Evolutionary conservation across 2,113 vertebrate species (phyloP).

Genomic region (Henicopernis longicauda): DNA sequence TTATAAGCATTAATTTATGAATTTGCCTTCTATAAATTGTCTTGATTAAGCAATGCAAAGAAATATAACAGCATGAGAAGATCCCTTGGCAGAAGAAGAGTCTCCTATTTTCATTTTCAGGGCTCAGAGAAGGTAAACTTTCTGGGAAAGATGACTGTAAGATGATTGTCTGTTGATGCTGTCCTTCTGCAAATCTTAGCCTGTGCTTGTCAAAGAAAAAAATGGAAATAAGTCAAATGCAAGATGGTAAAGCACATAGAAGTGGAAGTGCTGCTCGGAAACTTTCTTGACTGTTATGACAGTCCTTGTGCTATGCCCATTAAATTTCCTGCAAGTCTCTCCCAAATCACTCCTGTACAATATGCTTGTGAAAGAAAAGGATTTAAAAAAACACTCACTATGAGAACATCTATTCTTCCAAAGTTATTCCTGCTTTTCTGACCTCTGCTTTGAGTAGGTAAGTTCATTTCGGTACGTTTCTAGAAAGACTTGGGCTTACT

Average conservation of each 20-base stretch:
- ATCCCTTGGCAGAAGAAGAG: background rate
- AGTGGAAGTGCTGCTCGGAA: background rate
- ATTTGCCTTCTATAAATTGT: background rate
- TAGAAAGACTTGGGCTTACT: background rate
- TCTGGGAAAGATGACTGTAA: background rate
- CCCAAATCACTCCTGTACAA: background rate
- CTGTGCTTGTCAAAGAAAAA: background rate
- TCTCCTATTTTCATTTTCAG: background rate
- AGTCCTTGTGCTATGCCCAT: background rate
- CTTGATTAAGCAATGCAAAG: background rate
- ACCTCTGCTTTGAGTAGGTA: background rate
- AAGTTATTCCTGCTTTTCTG: background rate
- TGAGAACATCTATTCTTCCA: background rate
- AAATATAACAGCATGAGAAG: background rate
- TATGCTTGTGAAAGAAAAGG: background rate
- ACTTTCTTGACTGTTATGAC: background rate
- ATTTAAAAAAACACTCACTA: accelerated
- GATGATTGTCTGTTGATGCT: background rate
- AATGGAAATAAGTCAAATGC: background rate
- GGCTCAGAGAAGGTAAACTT: background rate
- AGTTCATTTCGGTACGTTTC: background rate
- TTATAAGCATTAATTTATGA: background rate
- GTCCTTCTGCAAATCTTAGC: background rate
- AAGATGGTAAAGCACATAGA: background rate
- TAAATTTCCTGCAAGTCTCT: background rate